Evolutionary conservation across 2,888 invertebrate species (phyloP), one percentile per base, ranked within the genome.

Genomic region (Heteromurus nitidus): DNA sequence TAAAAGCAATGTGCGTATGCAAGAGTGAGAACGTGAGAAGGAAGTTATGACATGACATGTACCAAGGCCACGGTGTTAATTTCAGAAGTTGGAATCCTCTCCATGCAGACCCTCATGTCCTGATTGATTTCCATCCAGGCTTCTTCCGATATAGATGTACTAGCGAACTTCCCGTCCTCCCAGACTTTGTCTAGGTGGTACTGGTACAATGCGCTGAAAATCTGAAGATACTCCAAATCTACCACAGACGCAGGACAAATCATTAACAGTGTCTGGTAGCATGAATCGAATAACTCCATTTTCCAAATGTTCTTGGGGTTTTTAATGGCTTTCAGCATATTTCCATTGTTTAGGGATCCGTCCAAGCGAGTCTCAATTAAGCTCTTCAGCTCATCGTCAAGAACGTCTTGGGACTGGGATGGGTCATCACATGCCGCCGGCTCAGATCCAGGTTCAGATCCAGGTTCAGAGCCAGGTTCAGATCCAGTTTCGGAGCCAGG

Each of bases 201-300:
- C 13, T 62, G 28, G 36, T 36, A 79, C 0, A 77, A 7, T 9
- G 72, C 36, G 2, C 60, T 50, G 44, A 73, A 58, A 0, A 73
- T 3, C 16, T 36, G 20, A 30, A 79, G 18, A 31, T 73, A 82
- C 5, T 60, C 44, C 3, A 3, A 13, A 28, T 55, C 36, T 13
- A 77, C 55, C 13, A 82, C 36, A 3, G 24, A n/a, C 0, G 20
- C 20, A 0, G 72, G 68, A 68, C 82, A 82, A 0, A 68, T 62
- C 18, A 3, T 5, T 0, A 18, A 16, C 3, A 70, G 36, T 0
- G 79, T 20, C 3, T 53, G 20, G 31, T 68, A 68, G 22, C 20
- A 1, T 18, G n/a, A 30, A 13, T 82, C 77, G 28, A 82, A 73
- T n/a, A 82, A 22, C 36, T 82, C 82, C n/a, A 47, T 13, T 44